Evolutionary conservation across 1,140 invertebrate genomes (phyloP).

Genomic region (Trichonephila clavipes): DNA sequence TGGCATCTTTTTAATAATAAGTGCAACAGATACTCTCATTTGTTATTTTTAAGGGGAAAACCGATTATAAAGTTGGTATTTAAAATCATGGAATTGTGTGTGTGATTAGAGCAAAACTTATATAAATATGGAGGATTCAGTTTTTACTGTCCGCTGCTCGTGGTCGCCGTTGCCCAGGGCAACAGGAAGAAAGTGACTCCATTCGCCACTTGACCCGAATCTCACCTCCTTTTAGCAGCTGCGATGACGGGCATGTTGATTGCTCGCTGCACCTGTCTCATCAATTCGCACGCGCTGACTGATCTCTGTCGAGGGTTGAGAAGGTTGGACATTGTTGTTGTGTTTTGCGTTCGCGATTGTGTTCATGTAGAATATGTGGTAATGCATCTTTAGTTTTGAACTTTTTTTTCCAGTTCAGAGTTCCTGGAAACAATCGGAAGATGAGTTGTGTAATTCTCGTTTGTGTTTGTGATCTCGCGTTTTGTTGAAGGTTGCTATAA

Average conservation of each 20-base stretch:
- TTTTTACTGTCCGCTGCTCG: no score
- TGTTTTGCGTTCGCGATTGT: background rate
- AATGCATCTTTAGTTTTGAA: background rate
- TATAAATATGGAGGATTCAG: background rate
- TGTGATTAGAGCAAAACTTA: background rate
- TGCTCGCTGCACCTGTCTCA: constrained; percentile 15
- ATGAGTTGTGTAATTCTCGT: background rate
- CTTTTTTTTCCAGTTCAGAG: background rate
- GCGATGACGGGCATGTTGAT: background rate
- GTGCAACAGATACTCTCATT: no score
- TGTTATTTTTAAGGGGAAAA: no score
- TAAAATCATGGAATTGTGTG: no score
- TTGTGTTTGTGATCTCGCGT: no score
- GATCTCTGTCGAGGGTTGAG: background rate
- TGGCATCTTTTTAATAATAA: no score
- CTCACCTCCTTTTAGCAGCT: constrained; percentile 26
- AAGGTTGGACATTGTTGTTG: no score
- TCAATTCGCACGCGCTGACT: background rate
- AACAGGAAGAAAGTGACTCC: constrained; percentile 16
- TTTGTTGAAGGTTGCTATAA: no score
- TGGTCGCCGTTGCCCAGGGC: constrained; percentile 45
- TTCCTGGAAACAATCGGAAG: background rate
- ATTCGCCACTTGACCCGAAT: constrained; percentile 58
- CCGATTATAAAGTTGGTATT: no score
- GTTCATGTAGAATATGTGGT: background rate